These are phyloP conservation scores for Lamellibrachia satsuma DNA, from an alignment of 2,888 invertebrate species.

Conservation along the genomic window DNA sequence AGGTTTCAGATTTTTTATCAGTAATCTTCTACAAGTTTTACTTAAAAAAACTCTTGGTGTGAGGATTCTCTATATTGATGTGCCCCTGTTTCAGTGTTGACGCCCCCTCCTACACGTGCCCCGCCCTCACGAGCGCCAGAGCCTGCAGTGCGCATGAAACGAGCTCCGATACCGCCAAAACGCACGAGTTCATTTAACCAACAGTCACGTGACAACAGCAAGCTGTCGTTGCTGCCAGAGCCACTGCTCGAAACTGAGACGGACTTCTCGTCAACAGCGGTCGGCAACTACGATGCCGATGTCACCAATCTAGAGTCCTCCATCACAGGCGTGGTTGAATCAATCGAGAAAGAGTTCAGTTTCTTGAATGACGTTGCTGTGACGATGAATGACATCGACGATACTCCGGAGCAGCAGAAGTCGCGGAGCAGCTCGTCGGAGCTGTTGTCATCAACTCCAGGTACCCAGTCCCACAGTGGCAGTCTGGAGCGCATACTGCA, in stretches of 20 bases:
- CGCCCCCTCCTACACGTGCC: conserved; percentile 7
- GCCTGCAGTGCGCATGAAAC: conserved; percentile 70
- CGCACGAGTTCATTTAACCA: conserved; percentile 83
- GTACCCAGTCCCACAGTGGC: conserved; percentile 42
- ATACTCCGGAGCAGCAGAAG: conserved; percentile 31
- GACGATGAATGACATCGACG: conserved; percentile 13
- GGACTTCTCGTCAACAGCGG: background rate
- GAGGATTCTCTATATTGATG: background rate
- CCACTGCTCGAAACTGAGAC: background rate
- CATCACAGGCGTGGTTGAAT: conserved; percentile 27
- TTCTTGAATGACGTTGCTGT: conserved; percentile 33
- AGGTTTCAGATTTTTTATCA: too few species aligned
- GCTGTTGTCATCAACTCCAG: conserved; percentile 41
- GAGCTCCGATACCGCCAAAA: conserved; percentile 94
- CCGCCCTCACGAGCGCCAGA: background rate
- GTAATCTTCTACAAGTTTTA: too few species aligned
- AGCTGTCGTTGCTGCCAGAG: background rate
- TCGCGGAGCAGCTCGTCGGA: conserved; percentile 44
- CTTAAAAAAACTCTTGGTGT: too few species aligned
- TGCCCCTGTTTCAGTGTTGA: conserved; percentile 22
- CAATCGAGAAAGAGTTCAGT: conserved; percentile 29
- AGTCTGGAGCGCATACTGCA: conserved; percentile 42
- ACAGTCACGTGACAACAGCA: background rate
- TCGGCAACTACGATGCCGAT: background rate
- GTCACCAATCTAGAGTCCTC: conserved; percentile 21